Evolutionary conservation across 2,797 vertebrate species (phyloP).

Genomic region (Loris lydekkerianus): DNA sequence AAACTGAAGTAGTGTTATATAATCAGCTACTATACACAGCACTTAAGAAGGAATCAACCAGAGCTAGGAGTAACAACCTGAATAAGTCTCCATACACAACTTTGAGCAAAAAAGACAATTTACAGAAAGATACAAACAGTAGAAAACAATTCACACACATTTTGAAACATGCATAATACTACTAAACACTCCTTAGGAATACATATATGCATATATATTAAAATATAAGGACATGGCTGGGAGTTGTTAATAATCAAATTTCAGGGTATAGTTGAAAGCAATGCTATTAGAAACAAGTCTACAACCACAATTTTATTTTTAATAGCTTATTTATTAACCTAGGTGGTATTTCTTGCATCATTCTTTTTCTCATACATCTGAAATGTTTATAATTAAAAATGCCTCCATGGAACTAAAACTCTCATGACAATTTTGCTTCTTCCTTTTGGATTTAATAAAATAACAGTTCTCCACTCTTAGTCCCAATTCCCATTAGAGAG

Average conservation of each 20-base stretch:
- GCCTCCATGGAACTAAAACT: background rate
- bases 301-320: background rate
- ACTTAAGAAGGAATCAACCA: conserved; percentile 55
- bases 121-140: conserved; percentile 32
- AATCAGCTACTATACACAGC: background rate
- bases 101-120: conserved; percentile 4
- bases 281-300: background rate
- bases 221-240: background rate
- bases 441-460: background rate
- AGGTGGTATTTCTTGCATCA: background rate
- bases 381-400: background rate
- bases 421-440: background rate
- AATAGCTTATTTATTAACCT: background rate
- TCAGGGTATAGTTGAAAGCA: background rate
- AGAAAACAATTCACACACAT: conserved; percentile 2
- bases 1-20: conserved; percentile 48
- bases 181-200: conserved; percentile 7
- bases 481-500: background rate
- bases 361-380: background rate
- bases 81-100: conserved; percentile 45
- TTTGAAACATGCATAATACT: conserved; percentile 17
- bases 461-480: background rate
- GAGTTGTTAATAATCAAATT: conserved; percentile 28
- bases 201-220: background rate
- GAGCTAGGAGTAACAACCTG: conserved; percentile 32